Evolutionary conservation across 2,888 invertebrate species (phyloP).

Genomic region (Caenorhabditis sp.): DNA sequence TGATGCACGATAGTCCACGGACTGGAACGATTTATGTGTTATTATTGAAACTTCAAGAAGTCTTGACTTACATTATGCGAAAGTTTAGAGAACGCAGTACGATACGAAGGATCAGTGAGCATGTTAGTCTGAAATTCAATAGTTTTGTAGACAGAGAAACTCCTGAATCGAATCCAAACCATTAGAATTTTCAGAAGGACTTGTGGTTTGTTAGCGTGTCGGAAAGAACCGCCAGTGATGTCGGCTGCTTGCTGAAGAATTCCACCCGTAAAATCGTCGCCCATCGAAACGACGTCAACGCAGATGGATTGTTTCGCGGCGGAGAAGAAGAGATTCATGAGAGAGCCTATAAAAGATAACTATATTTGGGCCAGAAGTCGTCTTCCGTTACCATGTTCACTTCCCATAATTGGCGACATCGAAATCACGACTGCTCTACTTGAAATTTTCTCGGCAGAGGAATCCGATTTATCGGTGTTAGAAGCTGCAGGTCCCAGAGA

Average conservation of each 20-base stretch:
- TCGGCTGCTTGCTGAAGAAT: slow-evolving; percentile 75
- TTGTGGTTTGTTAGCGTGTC: slow-evolving; percentile 41
- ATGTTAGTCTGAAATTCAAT: slow-evolving; percentile 60
- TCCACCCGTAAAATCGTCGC: slow-evolving; percentile 66
- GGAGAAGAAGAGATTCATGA: slow-evolving; percentile 75
- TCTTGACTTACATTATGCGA: slow-evolving; percentile 45
- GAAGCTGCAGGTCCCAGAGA: slow-evolving; percentile 44
- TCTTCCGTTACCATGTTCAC: slow-evolving; percentile 65
- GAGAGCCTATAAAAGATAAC: slow-evolving; percentile 40
- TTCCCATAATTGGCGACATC: slow-evolving; percentile 66
- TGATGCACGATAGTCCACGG: slow-evolving; percentile 73
- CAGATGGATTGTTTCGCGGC: slow-evolving; percentile 71
- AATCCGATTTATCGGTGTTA: slow-evolving; percentile 1
- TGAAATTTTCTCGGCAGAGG: slow-evolving; percentile 6
- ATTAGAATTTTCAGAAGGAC: slow-evolving; percentile 55
- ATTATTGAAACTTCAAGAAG: not conserved
- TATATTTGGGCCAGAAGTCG: not conserved
- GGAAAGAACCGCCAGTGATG: slow-evolving; percentile 72
- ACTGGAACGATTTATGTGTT: slow-evolving; percentile 44
- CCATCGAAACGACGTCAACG: slow-evolving; percentile 71
- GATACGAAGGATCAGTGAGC: slow-evolving; percentile 53
- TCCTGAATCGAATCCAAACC: slow-evolving; percentile 35
- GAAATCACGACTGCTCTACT: slow-evolving; percentile 68
- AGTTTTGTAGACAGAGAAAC: not conserved
- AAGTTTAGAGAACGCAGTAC: slow-evolving; percentile 66